A percentile compares a stretch with the other conserved stretches of the same genome.
These are phyloP conservation scores for Philonicus albiceps DNA, from an alignment of 2,888 invertebrate genomes.

Conservation along the genomic window DNA sequence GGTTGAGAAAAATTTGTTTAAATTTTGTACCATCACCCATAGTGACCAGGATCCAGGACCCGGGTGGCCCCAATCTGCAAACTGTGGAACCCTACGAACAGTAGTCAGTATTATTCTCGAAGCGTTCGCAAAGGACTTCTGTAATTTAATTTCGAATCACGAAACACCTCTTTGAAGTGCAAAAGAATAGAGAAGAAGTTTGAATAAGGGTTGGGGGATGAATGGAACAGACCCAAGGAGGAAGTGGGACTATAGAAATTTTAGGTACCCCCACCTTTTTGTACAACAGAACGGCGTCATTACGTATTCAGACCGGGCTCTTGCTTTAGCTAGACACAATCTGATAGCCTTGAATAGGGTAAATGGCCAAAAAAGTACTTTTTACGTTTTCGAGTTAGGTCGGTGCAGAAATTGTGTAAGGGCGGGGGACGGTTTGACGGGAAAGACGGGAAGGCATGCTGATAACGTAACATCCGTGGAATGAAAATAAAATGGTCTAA, in stretches of 20 bases:
- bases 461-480: constrained; percentile 16
- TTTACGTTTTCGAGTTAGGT: neutral
- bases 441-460: constrained; percentile 15
- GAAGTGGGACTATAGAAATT: constrained; percentile 1
- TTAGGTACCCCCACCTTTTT: neutral
- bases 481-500: constrained; percentile 28
- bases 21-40: neutral
- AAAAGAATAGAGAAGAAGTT: constrained; percentile 19
- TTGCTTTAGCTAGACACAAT: constrained; percentile 26
- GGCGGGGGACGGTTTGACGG: neutral
- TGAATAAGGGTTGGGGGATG: neutral
- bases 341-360: constrained; percentile 38
- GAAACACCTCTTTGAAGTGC: constrained; percentile 32
- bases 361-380: constrained; percentile 35
- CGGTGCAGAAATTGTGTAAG: neutral
- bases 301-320: constrained; percentile 24
- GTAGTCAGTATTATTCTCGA: neutral
- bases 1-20: neutral
- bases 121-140: constrained; percentile 21
- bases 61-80: neutral
- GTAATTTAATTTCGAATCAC: constrained; percentile 37
- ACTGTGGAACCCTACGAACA: neutral
- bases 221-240: neutral
- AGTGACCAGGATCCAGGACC: neutral
- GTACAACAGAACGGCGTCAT: constrained; percentile 10